phyloP scores from a whole-genome alignment of 2,888 invertebrate species.

The Apamea monoglypha region DNA sequence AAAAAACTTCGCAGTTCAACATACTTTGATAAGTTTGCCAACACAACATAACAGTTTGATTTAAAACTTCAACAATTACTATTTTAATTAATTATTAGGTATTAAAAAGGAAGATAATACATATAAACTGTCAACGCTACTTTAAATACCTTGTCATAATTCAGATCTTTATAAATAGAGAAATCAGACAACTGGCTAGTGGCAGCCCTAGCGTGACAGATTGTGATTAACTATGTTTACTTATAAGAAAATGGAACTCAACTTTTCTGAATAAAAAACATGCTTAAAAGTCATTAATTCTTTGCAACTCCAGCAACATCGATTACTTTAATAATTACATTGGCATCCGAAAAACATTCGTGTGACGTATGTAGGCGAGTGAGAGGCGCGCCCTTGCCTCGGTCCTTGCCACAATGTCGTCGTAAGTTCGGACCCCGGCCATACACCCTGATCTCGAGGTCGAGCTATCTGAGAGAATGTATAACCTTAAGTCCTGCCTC shows the following conservation, averaged over 20 bases:
- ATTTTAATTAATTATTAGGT: neutral
- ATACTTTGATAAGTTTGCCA: neutral
- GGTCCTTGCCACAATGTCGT: conserved; percentile 83
- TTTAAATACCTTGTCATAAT: neutral
- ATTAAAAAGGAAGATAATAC: neutral
- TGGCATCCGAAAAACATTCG: conserved; percentile 82
- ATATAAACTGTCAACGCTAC: neutral
- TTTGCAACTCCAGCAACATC: conserved; percentile 69
- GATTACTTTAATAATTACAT: conserved; percentile 80
- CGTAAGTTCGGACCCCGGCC: conserved; percentile 79
- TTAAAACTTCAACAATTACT: neutral
- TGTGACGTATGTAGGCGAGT: conserved; percentile 79
- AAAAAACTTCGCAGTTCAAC: neutral
- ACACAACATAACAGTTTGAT: neutral
- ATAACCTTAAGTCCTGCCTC: conserved; percentile 72
- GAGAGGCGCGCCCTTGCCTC: conserved; percentile 88
- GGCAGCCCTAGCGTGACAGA: conserved; percentile 26
- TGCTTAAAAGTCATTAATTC: conserved; percentile 52
- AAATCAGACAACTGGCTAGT: neutral
- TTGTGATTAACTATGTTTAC: conserved; percentile 43
- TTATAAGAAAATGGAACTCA: conserved; percentile 33
- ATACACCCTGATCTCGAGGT: conserved; percentile 75
- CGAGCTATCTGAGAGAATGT: conserved; percentile 80
- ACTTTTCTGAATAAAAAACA: conserved; percentile 39
- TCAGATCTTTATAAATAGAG: neutral